Conservation (phyloP, 2,113 vertebrate genomes). For the Aspidoscelis tigris region DNA sequence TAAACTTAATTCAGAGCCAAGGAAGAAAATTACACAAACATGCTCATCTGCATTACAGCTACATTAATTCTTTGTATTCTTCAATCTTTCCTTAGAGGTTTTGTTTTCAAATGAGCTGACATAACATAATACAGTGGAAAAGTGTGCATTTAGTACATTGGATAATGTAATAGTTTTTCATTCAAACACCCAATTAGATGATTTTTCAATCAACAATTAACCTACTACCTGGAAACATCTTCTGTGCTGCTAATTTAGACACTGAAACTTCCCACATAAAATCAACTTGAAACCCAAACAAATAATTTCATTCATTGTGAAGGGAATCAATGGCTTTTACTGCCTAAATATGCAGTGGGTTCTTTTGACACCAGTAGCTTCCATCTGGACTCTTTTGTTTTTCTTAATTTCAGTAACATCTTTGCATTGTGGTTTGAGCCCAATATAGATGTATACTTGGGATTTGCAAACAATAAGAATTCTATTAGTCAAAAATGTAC, state of each 20-base stretch:
- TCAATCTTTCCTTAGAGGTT: conserved; percentile 14
- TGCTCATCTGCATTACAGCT: background rate
- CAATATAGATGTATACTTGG: background rate
- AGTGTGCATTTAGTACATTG: background rate
- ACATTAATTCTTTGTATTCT: background rate
- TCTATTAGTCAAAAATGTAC: background rate
- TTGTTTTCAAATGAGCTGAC: conserved; percentile 22
- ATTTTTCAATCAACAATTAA: conserved; percentile 24
- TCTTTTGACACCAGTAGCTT: too few species aligned
- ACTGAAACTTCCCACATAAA: background rate
- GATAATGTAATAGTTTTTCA: conserved; percentile 17
- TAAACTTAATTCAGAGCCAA: background rate
- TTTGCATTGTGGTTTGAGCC: background rate
- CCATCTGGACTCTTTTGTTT: background rate
- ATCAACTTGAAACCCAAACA: background rate
- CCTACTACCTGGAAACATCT: conserved; percentile 13
- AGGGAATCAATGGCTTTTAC: background rate
- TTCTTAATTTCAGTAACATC: background rate
- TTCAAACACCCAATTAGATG: conserved; percentile 8
- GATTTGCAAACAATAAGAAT: background rate
- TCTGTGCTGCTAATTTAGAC: background rate
- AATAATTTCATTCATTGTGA: background rate
- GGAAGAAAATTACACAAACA: background rate
- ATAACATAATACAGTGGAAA: background rate
- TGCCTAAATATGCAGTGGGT: background rate